These are phyloP conservation scores for Sebastes schlegelii DNA, from an alignment of 2,113 vertebrate species.

Conservation along the genomic window DNA sequence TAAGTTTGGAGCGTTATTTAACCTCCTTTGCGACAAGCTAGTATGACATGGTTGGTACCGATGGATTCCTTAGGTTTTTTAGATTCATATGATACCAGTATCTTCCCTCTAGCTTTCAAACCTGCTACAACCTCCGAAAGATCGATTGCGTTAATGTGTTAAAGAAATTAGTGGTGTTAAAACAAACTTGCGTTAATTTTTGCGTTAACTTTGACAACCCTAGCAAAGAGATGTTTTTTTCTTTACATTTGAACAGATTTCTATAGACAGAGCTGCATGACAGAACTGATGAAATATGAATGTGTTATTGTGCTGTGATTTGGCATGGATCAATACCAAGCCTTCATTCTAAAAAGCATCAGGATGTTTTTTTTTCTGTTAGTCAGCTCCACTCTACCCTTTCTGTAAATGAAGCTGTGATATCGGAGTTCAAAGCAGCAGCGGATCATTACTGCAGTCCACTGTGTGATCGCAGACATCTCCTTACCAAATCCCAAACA, in stretches of 20 bases:
- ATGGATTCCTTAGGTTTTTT: too few species aligned
- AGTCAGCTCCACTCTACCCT: constrained; percentile 29
- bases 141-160: too few species aligned
- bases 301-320: constrained; percentile 5
- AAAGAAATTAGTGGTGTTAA: too few species aligned
- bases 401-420: constrained; percentile 43
- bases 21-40: too few species aligned
- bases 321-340: background rate
- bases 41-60: too few species aligned
- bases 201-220: too few species aligned
- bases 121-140: too few species aligned
- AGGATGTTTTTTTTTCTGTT: constrained; percentile 18
- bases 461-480: constrained; percentile 48
- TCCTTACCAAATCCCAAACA: constrained; percentile 34
- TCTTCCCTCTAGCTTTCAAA: too few species aligned
- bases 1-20: too few species aligned
- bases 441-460: constrained; percentile 53
- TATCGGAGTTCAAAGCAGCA: constrained; percentile 59
- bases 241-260: background rate
- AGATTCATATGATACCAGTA: too few species aligned
- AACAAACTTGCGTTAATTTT: too few species aligned
- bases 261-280: constrained; percentile 1
- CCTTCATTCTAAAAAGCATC: constrained; percentile 9
- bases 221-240: background rate
- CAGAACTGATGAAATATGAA: constrained; percentile 13